Evolutionary conservation across 2,888 invertebrate species (phyloP), one percentile per base, ranked within the genome.

Genomic region (Dicranocentrus wangi): DNA sequence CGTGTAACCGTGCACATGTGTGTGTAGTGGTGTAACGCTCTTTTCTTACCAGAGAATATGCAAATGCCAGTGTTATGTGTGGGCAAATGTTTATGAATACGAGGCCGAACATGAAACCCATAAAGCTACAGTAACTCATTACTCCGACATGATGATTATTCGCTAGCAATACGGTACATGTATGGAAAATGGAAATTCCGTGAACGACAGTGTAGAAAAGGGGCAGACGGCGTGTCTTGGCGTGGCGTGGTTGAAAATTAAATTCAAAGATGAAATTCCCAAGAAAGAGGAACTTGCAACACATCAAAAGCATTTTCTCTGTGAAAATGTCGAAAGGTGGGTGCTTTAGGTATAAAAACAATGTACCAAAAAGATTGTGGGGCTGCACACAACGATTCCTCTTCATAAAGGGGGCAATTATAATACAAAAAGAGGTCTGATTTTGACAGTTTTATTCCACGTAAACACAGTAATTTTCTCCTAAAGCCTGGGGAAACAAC

Each of bases 361-460:
- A 8, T 39, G 39, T 39, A 8, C 7, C 8, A 39, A 39, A 13
- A 7, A 39, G 39, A 7, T 39, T 39, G 7, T 39, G n/a, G n/a
- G n/a, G 8, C 39, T 39, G 39, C 39, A 39, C 39, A 39, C 39
- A 39, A 39, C n/a, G n/a, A n/a, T n/a, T n/a, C n/a, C n/a, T n/a
- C n/a, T n/a, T n/a, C n/a, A n/a, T n/a, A 70, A 47, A 17, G 28
- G 28, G 21, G 60, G 47, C 51, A 63, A 72, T 72, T 72, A 72
- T 53, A 28, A 51, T 15, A 23, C 61, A 25, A 13, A 17, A 61
- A 27, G 71, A 43, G 17, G 51, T 27, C 21, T 47, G 63, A 72
- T 51, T 28, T 72, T 63, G 61, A 51, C 63, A 72, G 72, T 47
- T 72, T 51, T 72, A 72, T 72, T 63, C 25, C 8, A 10, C 32